Evolutionary conservation across 2,797 vertebrate genomes (phyloP).

Genomic region (Ibycter americanus): DNA sequence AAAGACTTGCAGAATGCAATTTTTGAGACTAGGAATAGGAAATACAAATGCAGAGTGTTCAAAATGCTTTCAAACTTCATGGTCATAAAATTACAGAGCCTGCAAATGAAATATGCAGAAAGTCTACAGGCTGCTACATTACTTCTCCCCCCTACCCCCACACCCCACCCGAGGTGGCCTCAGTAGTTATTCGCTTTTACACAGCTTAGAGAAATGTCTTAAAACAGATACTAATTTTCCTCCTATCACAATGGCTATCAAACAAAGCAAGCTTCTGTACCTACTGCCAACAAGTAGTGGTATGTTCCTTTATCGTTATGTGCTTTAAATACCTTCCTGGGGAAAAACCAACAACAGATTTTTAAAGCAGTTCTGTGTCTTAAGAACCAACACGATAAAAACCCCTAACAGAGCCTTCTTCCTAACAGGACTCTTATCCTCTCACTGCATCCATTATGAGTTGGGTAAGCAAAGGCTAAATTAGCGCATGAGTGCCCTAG

Average conservation of each 20-base stretch:
- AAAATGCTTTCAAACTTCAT: not conserved
- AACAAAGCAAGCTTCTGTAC: not conserved
- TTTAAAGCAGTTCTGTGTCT: not conserved
- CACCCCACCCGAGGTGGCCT: too few relatives aligned
- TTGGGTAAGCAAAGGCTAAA: not conserved
- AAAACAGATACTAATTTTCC: not conserved
- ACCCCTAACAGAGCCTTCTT: not conserved
- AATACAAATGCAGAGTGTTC: constrained; percentile 8
- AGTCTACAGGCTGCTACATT: not conserved
- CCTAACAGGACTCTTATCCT: not conserved
- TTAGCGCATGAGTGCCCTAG: not conserved
- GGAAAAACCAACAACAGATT: not conserved
- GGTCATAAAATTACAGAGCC: not conserved
- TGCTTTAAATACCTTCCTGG: not conserved
- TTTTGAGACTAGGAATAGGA: not conserved
- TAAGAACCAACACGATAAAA: not conserved
- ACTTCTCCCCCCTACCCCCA: too few relatives aligned
- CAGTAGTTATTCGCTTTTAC: constrained; percentile 4
- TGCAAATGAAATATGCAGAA: not conserved
- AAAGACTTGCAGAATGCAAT: not conserved
- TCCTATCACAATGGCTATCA: not conserved
- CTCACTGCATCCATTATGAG: not conserved
- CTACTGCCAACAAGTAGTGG: not conserved
- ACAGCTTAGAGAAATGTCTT: not conserved
- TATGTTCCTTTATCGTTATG: not conserved